phyloP scores from a whole-genome alignment of 2,113 vertebrate species.

The Ondatra zibethicus region DNA sequence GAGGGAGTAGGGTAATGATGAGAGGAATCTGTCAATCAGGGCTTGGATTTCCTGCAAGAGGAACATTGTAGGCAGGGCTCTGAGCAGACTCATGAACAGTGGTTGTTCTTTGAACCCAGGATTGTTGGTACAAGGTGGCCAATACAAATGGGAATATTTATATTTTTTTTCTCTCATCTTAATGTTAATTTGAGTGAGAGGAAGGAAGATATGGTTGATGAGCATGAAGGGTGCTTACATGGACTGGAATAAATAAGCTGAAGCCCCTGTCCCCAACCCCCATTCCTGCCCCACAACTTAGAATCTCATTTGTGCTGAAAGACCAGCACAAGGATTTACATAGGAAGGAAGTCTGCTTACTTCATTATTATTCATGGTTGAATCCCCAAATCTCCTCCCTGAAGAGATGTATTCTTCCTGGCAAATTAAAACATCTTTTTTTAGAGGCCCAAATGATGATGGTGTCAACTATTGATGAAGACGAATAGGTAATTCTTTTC shows the following conservation, averaged over 20 bases:
- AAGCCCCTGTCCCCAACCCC: conserved; percentile 74
- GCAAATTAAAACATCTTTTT: conserved; percentile 86
- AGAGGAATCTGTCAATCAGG: conserved; percentile 52
- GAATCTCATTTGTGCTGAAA: conserved; percentile 82
- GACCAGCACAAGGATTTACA: conserved; percentile 84
- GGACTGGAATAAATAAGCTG: conserved; percentile 85
- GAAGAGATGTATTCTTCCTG: conserved; percentile 81
- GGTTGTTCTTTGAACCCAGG: conserved; percentile 21
- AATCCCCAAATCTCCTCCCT: conserved; percentile 79
- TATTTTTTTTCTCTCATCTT: conserved; percentile 72
- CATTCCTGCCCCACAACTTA: conserved; percentile 48
- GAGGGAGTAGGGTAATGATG: conserved; percentile 48
- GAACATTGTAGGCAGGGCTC: not conserved
- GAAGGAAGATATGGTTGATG: conserved; percentile 78
- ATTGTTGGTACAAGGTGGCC: conserved; percentile 65
- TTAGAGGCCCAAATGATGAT: conserved; percentile 83
- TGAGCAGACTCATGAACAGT: not conserved
- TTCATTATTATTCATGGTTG: conserved; percentile 87
- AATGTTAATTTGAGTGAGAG: conserved; percentile 78
- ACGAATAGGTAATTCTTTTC: conserved; percentile 84
- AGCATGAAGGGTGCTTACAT: conserved; percentile 70
- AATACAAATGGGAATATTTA: conserved; percentile 64
- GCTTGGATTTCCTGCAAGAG: conserved; percentile 23
- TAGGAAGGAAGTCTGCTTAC: conserved; percentile 80
- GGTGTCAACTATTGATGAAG: conserved; percentile 88